A percentile compares a stretch with the other conserved stretches of the same genome.
These are phyloP conservation scores for Dendrolimus punctatus DNA, from an alignment of 1,140 invertebrate species.

Conservation along the genomic window DNA sequence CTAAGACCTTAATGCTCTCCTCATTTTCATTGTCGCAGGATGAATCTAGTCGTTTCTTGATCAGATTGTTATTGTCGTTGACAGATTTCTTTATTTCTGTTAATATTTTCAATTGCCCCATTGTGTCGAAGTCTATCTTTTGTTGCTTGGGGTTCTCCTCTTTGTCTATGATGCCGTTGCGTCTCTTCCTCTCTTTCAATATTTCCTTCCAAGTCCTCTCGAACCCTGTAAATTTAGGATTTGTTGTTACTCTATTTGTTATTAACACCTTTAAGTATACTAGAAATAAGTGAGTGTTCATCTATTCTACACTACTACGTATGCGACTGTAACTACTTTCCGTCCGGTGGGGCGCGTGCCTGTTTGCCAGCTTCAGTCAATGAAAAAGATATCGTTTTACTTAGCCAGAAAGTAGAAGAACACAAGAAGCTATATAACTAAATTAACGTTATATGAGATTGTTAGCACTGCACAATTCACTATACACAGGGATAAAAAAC, in stretches of 20 bases:
- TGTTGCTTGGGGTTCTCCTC: constrained; percentile 20
- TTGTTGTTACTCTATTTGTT: background rate
- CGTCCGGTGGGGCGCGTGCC: no score
- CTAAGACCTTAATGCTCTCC: constrained; percentile 52
- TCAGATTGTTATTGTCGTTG: constrained; percentile 62
- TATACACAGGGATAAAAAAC: no score
- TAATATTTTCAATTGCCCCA: constrained; percentile 48
- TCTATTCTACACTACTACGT: no score
- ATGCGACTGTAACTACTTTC: no score
- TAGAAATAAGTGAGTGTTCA: no score
- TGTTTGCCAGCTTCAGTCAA: no score
- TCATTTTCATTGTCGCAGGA: constrained; percentile 21
- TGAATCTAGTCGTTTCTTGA: constrained; percentile 54
- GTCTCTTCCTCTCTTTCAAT: constrained; percentile 51
- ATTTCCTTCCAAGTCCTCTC: constrained; percentile 55
- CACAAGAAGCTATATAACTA: no score
- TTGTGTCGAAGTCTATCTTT: constrained; percentile 34
- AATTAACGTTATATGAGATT: no score
- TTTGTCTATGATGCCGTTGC: constrained; percentile 18
- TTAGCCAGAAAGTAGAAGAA: no score
- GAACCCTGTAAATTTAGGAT: constrained; percentile 41
- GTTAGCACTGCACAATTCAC: no score
- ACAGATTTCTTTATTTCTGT: constrained; percentile 67
- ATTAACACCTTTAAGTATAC: background rate
- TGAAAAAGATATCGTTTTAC: no score